These are phyloP conservation scores for Sialia sialis DNA, from an alignment of 2,113 vertebrate genomes.

Conservation along the genomic window DNA sequence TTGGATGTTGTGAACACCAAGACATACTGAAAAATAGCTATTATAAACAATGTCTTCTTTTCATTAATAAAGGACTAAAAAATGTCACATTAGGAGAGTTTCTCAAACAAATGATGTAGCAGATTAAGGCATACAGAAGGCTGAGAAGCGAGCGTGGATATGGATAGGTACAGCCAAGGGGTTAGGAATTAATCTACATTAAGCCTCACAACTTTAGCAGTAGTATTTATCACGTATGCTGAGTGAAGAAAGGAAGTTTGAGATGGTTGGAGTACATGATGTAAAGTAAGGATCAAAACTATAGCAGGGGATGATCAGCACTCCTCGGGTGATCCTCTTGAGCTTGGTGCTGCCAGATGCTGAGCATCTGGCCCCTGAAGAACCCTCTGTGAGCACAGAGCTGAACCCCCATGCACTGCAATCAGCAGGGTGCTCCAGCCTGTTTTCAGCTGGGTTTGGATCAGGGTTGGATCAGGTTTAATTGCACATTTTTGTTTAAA, in stretches of 20 bases:
- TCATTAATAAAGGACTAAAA: conserved; percentile 11
- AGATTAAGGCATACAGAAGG: neutral
- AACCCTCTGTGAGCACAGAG: neutral
- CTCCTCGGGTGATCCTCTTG: neutral
- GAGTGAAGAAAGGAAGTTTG: neutral
- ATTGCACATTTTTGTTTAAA: neutral
- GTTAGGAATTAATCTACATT: conserved; percentile 14
- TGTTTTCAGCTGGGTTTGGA: neutral
- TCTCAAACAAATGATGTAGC: neutral
- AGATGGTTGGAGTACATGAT: neutral
- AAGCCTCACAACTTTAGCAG: neutral
- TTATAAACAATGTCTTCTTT: conserved; percentile 15
- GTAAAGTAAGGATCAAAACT: neutral
- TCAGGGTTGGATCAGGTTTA: neutral
- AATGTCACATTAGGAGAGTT: neutral
- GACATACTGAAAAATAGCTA: conserved; percentile 43
- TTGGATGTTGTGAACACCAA: neutral
- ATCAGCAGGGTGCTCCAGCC: neutral
- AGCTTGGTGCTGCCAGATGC: neutral
- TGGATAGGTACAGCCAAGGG: neutral
- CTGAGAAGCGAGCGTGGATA: neutral
- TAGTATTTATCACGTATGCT: neutral
- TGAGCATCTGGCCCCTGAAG: neutral
- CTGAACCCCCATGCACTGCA: neutral
- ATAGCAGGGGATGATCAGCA: neutral